These are phyloP conservation scores for Drosophila pectinifera DNA, from an alignment of 1,140 invertebrate genomes.

Conservation along the genomic window DNA sequence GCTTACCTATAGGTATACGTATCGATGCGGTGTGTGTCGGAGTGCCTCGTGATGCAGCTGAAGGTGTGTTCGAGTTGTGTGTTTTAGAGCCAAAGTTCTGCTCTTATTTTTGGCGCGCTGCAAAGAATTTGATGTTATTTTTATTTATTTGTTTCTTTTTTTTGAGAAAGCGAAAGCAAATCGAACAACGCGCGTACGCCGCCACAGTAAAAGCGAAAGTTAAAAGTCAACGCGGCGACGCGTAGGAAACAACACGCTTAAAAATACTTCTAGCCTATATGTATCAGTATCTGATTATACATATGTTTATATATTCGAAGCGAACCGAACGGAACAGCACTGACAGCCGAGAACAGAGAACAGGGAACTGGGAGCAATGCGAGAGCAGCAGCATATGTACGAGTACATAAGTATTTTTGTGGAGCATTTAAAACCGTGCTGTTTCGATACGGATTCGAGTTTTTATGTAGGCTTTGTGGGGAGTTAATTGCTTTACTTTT, in stretches of 20 bases:
- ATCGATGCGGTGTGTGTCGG: constrained; percentile 27
- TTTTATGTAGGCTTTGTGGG: constrained; percentile 4
- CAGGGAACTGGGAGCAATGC: constrained; percentile 9
- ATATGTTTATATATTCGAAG: constrained; percentile 61
- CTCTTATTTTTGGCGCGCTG: constrained; percentile 52
- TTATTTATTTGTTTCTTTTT: constrained; percentile 10
- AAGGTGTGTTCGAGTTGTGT: constrained; percentile 14
- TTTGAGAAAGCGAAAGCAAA: constrained; percentile 55
- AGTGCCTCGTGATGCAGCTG: constrained; percentile 3
- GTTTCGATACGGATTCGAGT: constrained; percentile 9
- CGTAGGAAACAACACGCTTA: constrained; percentile 60
- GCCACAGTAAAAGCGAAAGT: constrained; percentile 59
- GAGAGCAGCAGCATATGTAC: constrained; percentile 16
- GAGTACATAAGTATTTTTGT: background rate
- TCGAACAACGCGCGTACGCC: constrained; percentile 41
- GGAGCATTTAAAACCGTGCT: constrained; percentile 16
- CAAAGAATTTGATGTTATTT: constrained; percentile 39
- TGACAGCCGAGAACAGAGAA: background rate
- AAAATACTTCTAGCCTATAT: constrained; percentile 79
- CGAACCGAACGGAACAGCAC: constrained; percentile 19
- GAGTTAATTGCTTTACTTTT: constrained; percentile 33
- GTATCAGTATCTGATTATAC: constrained; percentile 81
- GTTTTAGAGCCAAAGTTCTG: constrained; percentile 35
- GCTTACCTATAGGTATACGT: constrained; percentile 33
- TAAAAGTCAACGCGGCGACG: constrained; percentile 47